Evolutionary conservation across 2,888 invertebrate species (phyloP).

Genomic region (Dryobotodes eremita): DNA sequence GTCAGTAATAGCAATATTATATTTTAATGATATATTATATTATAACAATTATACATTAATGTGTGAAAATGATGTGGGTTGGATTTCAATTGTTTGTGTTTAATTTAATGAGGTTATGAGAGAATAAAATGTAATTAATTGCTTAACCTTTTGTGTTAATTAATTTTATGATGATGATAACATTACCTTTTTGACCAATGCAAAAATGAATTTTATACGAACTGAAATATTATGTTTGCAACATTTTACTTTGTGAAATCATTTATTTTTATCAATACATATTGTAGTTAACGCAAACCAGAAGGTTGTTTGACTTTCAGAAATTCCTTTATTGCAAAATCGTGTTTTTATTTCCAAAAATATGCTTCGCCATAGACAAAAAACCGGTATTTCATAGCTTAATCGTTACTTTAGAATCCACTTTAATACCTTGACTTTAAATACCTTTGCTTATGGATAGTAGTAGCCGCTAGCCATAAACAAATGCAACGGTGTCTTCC

Average conservation of each 20-base stretch:
- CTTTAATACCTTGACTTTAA: background rate
- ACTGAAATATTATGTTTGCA: background rate
- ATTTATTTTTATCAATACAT: background rate
- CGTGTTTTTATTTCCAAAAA: background rate
- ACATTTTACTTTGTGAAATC: background rate
- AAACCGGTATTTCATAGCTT: background rate
- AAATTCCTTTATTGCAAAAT: background rate
- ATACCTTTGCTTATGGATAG: background rate
- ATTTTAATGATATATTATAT: no score
- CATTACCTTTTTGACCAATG: background rate
- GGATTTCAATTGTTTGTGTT: conserved; percentile 25
- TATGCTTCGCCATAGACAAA: no score
- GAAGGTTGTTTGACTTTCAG: background rate
- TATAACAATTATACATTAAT: no score
- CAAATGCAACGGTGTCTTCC: background rate
- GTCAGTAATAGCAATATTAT: conserved; percentile 34
- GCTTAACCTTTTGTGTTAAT: background rate
- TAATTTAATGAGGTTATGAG: conserved; percentile 9
- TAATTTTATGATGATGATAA: background rate
- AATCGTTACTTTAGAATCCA: no score
- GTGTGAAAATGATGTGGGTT: conserved; percentile 37
- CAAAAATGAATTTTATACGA: background rate
- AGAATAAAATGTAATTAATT: conserved; percentile 7
- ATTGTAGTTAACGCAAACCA: background rate
- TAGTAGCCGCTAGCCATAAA: background rate